A percentile compares a stretch with the other conserved stretches of the same genome.
Conservation (phyloP, 2,888 invertebrate species). For the Acleris cristana region DNA sequence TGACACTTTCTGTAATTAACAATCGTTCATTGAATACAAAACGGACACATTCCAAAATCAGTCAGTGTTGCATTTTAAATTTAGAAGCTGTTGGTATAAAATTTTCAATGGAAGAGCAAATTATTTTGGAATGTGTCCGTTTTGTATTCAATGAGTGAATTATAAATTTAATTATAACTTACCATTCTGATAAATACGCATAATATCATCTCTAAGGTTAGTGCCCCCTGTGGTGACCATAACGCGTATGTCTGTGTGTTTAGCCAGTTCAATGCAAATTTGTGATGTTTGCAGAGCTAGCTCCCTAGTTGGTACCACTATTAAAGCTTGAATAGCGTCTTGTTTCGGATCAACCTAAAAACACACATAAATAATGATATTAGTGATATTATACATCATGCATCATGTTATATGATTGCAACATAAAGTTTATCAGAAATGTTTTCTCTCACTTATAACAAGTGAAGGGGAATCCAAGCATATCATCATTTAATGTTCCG, state of each 20-base stretch:
- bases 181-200: slow-evolving; percentile 99
- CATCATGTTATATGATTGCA: not conserved
- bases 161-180: slow-evolving; percentile 45
- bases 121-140: too few species aligned
- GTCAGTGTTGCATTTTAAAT: too few species aligned
- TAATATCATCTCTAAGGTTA: slow-evolving; percentile 98
- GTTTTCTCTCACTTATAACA: slow-evolving; percentile 72
- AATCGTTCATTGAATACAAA: not conserved
- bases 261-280: slow-evolving; percentile 99
- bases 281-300: slow-evolving; percentile 99
- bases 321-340: slow-evolving; percentile 98
- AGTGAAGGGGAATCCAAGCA: slow-evolving; percentile 82
- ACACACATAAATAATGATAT: slow-evolving; percentile 33
- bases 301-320: slow-evolving; percentile 99
- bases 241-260: slow-evolving; percentile 97
- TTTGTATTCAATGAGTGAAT: too few species aligned
- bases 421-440: slow-evolving; percentile 46
- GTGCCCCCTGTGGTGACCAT: slow-evolving; percentile 99
- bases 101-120: too few species aligned
- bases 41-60: too few species aligned
- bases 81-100: too few species aligned
- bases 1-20: too few species aligned
- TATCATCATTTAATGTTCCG: slow-evolving; percentile 68
- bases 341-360: slow-evolving; percentile 90
- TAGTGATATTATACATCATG: slow-evolving; percentile 21